Evolutionary conservation across 2,888 invertebrate species (phyloP).

Genomic region (Hydraecia micacea): DNA sequence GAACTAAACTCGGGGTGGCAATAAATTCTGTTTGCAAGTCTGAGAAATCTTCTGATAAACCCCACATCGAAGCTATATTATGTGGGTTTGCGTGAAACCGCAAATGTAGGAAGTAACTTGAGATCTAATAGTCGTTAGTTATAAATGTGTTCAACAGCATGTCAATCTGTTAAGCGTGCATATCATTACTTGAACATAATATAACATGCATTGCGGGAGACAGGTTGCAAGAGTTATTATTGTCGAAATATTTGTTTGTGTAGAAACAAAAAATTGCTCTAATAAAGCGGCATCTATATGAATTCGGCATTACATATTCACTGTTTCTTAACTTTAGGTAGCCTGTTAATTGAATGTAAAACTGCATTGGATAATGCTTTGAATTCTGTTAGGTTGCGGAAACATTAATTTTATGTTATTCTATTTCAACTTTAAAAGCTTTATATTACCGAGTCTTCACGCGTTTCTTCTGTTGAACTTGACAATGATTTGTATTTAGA

Average conservation of each 20-base stretch:
- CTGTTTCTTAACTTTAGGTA: constrained; percentile 16
- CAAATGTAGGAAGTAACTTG: constrained; percentile 78
- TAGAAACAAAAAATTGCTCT: constrained; percentile 16
- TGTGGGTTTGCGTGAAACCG: constrained; percentile 71
- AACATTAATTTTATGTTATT: constrained; percentile 23
- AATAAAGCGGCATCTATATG: not conserved
- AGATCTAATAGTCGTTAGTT: constrained; percentile 70
- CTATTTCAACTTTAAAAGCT: constrained; percentile 42
- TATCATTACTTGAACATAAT: constrained; percentile 23
- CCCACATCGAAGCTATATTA: constrained; percentile 61
- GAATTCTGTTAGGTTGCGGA: constrained; percentile 32
- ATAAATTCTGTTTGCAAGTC: constrained; percentile 50
- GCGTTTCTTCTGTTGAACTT: constrained; percentile 81
- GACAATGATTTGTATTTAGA: constrained; percentile 83
- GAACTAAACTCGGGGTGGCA: constrained; percentile 24
- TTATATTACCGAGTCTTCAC: constrained; percentile 70
- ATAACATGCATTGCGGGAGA: constrained; percentile 31
- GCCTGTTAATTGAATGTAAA: not conserved
- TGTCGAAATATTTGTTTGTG: constrained; percentile 23
- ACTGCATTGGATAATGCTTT: constrained; percentile 3
- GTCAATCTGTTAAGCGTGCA: constrained; percentile 42
- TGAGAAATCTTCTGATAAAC: constrained; percentile 58
- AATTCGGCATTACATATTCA: not conserved
- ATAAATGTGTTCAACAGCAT: constrained; percentile 54
- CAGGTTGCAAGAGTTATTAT: constrained; percentile 33